These are phyloP conservation scores for Mastomys coucha DNA, from an alignment of 2,113 vertebrate species.

Conservation along the genomic window DNA sequence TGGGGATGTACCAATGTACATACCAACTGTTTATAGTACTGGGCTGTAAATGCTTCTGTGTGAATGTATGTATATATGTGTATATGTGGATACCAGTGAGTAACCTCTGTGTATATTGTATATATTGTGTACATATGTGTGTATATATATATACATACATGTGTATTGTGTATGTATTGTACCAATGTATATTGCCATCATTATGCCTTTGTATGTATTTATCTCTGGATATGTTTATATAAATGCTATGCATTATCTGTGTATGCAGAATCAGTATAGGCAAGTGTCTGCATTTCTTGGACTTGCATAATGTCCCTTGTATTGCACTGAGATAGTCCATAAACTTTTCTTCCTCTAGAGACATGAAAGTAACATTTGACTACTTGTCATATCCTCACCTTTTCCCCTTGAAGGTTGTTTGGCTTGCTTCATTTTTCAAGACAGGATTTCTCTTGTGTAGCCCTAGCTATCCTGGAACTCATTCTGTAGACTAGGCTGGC, in stretches of 20 bases:
- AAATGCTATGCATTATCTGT: not conserved
- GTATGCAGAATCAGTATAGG: not conserved
- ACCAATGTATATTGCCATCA: not conserved
- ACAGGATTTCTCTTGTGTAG: not conserved
- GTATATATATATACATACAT: not conserved
- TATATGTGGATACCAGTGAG: not conserved
- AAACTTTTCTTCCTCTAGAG: not conserved
- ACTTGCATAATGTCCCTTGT: not conserved
- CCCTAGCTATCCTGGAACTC: not conserved
- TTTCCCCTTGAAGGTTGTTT: not conserved
- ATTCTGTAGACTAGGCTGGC: not conserved
- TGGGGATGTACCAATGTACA: not conserved
- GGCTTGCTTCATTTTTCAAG: not conserved
- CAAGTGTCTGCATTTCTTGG: not conserved
- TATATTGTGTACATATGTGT: too few relatives aligned
- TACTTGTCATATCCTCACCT: not conserved
- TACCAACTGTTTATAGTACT: not conserved
- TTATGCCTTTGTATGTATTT: not conserved
- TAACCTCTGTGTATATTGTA: not conserved
- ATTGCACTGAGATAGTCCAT: not conserved
- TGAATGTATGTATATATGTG: not conserved
- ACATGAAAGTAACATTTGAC: not conserved
- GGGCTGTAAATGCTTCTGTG: not conserved
- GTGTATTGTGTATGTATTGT: not conserved
- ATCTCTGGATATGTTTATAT: not conserved